These are phyloP conservation scores for Archegozetes longisetosus DNA, from an alignment of 1,140 invertebrate species.

Conservation along the genomic window DNA sequence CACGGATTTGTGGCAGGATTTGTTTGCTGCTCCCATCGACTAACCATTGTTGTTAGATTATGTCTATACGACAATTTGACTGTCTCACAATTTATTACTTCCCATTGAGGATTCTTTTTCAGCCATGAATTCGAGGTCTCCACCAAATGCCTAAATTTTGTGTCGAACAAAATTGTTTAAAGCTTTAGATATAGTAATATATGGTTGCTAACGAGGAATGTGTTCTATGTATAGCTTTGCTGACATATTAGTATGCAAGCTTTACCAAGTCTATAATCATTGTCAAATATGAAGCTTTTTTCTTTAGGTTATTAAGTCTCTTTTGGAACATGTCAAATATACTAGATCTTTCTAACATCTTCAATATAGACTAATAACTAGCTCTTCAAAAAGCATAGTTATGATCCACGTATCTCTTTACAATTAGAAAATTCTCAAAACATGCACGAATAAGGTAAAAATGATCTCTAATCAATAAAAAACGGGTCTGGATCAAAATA, in stretches of 20 bases:
- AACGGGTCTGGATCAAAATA: too few relatives aligned
- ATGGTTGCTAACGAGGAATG: too few relatives aligned
- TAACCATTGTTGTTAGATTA: conserved; percentile 11
- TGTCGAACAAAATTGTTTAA: neutral
- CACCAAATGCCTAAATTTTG: conserved; percentile 7
- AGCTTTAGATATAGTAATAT: neutral
- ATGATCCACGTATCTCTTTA: too few relatives aligned
- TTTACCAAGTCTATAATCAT: neutral
- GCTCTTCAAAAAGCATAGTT: too few relatives aligned
- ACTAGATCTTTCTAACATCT: too few relatives aligned
- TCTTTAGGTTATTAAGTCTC: too few relatives aligned
- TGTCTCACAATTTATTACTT: conserved; percentile 16
- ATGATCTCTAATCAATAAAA: too few relatives aligned
- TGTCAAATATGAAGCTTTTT: too few relatives aligned
- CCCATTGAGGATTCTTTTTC: conserved; percentile 9
- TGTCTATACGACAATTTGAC: conserved; percentile 12
- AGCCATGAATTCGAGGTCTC: conserved; percentile 10
- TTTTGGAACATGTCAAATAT: too few relatives aligned
- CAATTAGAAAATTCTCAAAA: too few relatives aligned
- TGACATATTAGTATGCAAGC: neutral
- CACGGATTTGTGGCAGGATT: conserved; percentile 1
- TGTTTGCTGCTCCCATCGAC: conserved; percentile 11
- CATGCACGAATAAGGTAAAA: too few relatives aligned
- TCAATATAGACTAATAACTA: too few relatives aligned
- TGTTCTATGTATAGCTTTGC: neutral